phyloP scores from a whole-genome alignment of 2,113 vertebrate genomes.

The Castor canadensis region DNA sequence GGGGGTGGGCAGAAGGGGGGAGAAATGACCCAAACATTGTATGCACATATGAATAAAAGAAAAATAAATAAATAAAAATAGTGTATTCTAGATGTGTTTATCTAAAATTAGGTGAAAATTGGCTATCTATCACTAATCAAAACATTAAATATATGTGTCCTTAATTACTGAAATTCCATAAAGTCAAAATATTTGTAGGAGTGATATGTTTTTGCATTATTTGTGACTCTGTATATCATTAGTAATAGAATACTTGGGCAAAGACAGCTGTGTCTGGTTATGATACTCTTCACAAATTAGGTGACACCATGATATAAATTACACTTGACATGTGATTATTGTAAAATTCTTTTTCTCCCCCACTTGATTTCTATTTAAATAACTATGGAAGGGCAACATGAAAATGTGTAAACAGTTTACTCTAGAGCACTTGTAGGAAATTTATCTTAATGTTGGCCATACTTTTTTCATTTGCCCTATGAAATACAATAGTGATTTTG shows the following conservation, averaged over 20 bases:
- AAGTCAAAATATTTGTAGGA: background rate
- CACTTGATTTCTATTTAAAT: constrained; percentile 51
- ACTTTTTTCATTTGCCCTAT: constrained; percentile 22
- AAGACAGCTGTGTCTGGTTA: background rate
- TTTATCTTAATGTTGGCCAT: constrained; percentile 17
- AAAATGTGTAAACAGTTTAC: constrained; percentile 61
- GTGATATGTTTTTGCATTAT: background rate
- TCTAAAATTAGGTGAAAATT: constrained; percentile 27
- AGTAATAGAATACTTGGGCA: background rate
- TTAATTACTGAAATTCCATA: background rate
- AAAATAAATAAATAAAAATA: background rate
- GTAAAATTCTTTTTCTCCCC: background rate
- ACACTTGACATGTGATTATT: background rate
- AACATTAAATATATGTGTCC: background rate
- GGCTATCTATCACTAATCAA: background rate
- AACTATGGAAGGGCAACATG: background rate
- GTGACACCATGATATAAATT: background rate
- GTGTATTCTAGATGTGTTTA: background rate
- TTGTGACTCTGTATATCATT: background rate
- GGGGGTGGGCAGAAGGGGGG: too few relatives aligned
- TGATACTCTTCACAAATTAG: background rate
- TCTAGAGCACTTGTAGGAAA: background rate
- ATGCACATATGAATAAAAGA: too few relatives aligned
- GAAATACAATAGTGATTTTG: constrained; percentile 46
- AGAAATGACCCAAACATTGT: too few relatives aligned